Conservation (phyloP, 2,113 vertebrate species). For the Otocyon megalotis region DNA sequence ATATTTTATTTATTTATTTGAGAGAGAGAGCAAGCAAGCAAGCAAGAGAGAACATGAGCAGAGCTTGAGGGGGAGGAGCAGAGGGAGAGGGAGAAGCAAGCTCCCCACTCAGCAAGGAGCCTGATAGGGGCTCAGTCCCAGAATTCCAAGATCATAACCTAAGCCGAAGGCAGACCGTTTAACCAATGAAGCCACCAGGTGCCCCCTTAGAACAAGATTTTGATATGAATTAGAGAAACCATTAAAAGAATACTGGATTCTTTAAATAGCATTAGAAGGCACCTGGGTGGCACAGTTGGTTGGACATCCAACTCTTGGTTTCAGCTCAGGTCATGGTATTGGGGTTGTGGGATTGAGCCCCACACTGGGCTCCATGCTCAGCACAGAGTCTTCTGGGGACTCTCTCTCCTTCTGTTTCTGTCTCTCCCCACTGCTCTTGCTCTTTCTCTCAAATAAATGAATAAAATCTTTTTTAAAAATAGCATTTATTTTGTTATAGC, state of each 20-base stretch:
- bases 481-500: slow-evolving; percentile 22
- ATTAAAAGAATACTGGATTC: slow-evolving; percentile 2
- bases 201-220: neutral
- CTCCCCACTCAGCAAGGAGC: no score
- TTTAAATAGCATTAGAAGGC: slow-evolving; percentile 14
- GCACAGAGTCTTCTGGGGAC: neutral
- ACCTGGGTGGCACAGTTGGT: neutral
- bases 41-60: no score
- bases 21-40: no score
- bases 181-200: no score
- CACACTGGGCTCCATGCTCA: neutral
- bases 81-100: no score
- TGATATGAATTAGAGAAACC: slow-evolving; percentile 40
- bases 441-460: neutral
- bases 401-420: neutral
- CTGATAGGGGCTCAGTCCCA: no score
- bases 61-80: no score
- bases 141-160: no score
- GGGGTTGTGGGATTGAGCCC: neutral
- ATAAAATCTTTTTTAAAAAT: neutral
- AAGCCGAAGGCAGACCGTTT: no score
- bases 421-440: neutral
- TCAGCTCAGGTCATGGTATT: neutral
- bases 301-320: neutral
- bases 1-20: no score